Base-by-base conservation (phyloP, 2,113 vertebrate species). In the Pygoscelis antarcticus region DNA sequence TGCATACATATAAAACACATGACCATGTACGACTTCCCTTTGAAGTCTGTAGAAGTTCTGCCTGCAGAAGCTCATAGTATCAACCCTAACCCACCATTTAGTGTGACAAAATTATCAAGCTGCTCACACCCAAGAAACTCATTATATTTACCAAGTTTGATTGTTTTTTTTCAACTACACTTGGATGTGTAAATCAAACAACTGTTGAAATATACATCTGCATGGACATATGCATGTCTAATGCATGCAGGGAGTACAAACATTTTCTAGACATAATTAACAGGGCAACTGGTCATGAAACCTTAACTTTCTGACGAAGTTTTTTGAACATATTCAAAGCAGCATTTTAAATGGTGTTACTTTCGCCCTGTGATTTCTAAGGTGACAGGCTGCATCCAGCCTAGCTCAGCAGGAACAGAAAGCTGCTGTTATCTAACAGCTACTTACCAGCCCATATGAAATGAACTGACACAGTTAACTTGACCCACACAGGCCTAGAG, bases 81-180 rank as follows among this genome's bases (percentile, higher is more conserved):
- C 55, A 72, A 74, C 7, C 7, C 8, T 70, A 62, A 79, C 4
- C 4, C 17, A 30, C 14, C 0, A 0, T 17, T 74, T 5, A 22
- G 10, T 6, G 17, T 57, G 16, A 74, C 30, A 44, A 78, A 87
- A 54, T 6, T 79, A 61, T 42, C 51, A 75, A 54, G 21, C 22
- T 42, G 32, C 29, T 83, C 49, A 78, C 29, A 51, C 7, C 10
- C 1, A 17, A 80, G 38, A 76, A 62, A 57, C 6, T 44, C 11
- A 57, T n/a, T 81, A 20, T 27, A 64, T 12, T 79, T 26, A 85
- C 11, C 13, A 71, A 57, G 9, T 71, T 52, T 44, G 8, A 7
- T 64, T 64, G 18, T 32, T 64, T 69, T n/a, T 89, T 78, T 89
- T 27, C 9, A 70, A 52, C 23, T 51, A 62, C 47, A 42, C 21